Base-by-base conservation (phyloP, 2,888 invertebrate species). In the Noctua janthe region DNA sequence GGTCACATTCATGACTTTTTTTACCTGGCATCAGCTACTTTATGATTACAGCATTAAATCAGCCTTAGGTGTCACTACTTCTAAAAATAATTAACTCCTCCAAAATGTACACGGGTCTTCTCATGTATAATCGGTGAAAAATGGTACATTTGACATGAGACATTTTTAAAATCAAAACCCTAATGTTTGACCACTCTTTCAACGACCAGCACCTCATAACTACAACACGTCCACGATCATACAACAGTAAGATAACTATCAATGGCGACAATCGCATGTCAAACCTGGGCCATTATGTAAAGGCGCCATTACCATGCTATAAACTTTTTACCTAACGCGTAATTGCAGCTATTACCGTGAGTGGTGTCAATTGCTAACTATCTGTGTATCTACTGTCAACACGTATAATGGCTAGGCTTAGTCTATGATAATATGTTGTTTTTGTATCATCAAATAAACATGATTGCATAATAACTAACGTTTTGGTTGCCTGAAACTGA, bases 291-390 rank as follows among this genome's bases (percentile, higher is more conserved):
- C 13, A 82, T 81, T 72, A 51, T 71, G 59, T 86, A 47, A 80
- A 66, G 17, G 54, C 17, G n/a, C 17, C 39, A 78, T 79, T 84
- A 82, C 11, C 15, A 72, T 11, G 49, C 72, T n/a, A 82, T 82
- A n/a, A 83, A 73, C 62, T 85, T 83, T 83, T 83, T 86, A 82
- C 71, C 56, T 56, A 39, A 54, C 56, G 4, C 69, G 66, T 82
- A 86, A 83, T 76, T 54, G 72, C 72, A 6, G 72, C 20, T 70
- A 81, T 86, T 86, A 47, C 23, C n/a, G n/a, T 29, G 70, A 54
- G 76, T 71, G 71, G 62, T 64, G 73, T 62, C 76, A 76, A 70
- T 76, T 49, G 76, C 64, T 83, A 54, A 69, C 35, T 39, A 59
- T 71, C 20, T 51, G 51, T 59, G 2, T 82, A 66, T 62, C 51